Conservation (phyloP, 2,797 vertebrate genomes). For the Mormyrops boulengeri region DNA sequence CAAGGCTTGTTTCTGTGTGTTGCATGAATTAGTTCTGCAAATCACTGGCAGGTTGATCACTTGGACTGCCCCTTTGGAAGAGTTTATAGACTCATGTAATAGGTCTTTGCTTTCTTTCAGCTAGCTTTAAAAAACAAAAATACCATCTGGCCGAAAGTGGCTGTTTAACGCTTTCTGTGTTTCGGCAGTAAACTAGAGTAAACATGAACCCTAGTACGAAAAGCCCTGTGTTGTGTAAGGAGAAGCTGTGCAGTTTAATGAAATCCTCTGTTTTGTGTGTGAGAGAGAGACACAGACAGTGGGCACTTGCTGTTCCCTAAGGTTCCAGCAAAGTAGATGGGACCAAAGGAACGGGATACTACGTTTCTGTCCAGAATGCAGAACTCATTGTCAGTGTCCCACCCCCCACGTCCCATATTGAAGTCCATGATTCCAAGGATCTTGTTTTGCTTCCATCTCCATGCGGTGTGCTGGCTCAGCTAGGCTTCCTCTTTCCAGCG, state of each 20-base stretch:
- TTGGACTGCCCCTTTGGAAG: not conserved
- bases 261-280: not conserved
- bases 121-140: not conserved
- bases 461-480: not conserved
- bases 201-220: not conserved
- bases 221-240: not conserved
- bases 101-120: not conserved
- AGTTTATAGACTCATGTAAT: not conserved
- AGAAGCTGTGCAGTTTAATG: not conserved
- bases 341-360: not conserved
- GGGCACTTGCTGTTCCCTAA: not conserved
- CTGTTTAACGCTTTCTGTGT: slow-evolving; percentile 3
- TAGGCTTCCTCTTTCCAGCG: not conserved
- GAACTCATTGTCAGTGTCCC: not conserved
- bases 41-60: not conserved
- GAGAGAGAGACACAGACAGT: not conserved
- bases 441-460: not conserved
- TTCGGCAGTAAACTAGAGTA: not conserved
- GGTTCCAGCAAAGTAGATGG: not conserved
- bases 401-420: not conserved
- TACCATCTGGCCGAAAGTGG: not conserved
- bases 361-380: not conserved
- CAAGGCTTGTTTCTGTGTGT: not conserved
- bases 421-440: not conserved
- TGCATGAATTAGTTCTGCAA: not conserved